Conservation (phyloP, 2,797 vertebrate species). For the Typhlichthys subterraneus region DNA sequence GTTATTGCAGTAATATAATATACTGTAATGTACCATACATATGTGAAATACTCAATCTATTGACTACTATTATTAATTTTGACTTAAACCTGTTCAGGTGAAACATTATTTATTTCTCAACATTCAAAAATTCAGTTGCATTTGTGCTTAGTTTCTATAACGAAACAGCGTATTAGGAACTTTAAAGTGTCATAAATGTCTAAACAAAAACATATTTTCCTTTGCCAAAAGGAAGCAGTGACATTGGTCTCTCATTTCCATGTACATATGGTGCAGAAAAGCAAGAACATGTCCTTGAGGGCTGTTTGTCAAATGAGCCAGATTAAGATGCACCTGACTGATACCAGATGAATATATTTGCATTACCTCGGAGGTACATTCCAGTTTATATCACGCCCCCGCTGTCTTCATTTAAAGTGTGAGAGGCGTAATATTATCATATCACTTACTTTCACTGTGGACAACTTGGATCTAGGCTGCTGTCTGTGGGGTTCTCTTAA, state of each 20-base stretch:
- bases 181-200: not conserved
- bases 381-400: constrained; percentile 80
- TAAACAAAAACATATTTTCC: not conserved
- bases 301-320: constrained; percentile 39
- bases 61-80: not conserved
- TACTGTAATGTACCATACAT: too few relatives aligned
- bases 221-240: not conserved
- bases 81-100: not conserved
- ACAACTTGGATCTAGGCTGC: constrained; percentile 83
- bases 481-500: constrained; percentile 84
- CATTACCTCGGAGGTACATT: constrained; percentile 79
- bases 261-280: not conserved
- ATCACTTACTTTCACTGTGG: constrained; percentile 86
- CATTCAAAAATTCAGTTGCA: not conserved
- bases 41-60: too few relatives aligned
- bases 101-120: not conserved
- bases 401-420: constrained; percentile 84
- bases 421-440: constrained; percentile 87
- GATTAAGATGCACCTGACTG: constrained; percentile 45
- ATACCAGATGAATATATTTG: constrained; percentile 81
- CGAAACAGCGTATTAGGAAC: not conserved
- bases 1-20: too few relatives aligned
- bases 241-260: constrained; percentile 10
- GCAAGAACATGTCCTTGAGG: not conserved
- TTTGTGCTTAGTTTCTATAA: not conserved